phyloP scores from a whole-genome alignment of 2,113 vertebrate genomes.

The Stigmatopora nigra region DNA sequence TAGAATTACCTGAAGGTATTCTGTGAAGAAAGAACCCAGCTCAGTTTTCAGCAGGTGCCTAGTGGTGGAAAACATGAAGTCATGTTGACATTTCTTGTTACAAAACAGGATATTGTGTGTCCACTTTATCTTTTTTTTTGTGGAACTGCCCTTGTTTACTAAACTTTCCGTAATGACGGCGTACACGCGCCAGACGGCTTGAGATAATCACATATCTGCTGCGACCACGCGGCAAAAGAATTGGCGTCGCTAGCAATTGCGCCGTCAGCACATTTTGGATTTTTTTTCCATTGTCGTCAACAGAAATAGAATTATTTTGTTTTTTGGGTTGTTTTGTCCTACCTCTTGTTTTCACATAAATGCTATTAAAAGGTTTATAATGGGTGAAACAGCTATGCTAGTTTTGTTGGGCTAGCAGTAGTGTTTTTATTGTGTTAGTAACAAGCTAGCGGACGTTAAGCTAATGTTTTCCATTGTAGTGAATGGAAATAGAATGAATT shows the following conservation, averaged over 20 bases:
- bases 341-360: too few species aligned
- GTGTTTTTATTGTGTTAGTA: too few species aligned
- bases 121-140: conserved; percentile 11
- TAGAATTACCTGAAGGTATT: conserved; percentile 77
- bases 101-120: conserved; percentile 10
- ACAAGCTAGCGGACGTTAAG: too few species aligned
- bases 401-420: too few species aligned
- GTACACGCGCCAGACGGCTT: conserved; percentile 24
- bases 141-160: conserved; percentile 8
- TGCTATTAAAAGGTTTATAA: too few species aligned
- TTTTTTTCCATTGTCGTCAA: not conserved
- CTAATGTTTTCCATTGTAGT: too few species aligned
- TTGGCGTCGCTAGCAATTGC: conserved; percentile 27
- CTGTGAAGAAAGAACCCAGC: conserved; percentile 93
- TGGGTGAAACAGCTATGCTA: too few species aligned
- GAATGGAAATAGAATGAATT: too few species aligned
- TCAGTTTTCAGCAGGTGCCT: conserved; percentile 95
- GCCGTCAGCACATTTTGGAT: conserved; percentile 16
- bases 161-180: conserved; percentile 24
- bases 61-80: conserved; percentile 19
- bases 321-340: too few species aligned
- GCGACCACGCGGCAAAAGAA: conserved; percentile 48
- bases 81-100: not conserved
- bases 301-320: too few species aligned
- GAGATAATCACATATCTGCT: conserved; percentile 57